Conservation (phyloP, 2,888 invertebrate species). For the Drosophila neotestacea region DNA sequence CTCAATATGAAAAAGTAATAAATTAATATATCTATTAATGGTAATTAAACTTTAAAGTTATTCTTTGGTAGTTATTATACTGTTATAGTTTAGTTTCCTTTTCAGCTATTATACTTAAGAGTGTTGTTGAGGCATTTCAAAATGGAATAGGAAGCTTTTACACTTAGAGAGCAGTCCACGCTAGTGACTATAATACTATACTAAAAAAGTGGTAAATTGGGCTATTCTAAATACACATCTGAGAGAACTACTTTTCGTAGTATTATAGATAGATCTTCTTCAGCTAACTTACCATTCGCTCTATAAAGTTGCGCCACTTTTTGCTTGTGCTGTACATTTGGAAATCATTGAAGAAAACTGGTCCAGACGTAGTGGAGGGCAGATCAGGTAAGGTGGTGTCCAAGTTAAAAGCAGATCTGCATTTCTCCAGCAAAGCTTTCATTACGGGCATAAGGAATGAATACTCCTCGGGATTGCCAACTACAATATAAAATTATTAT, state of each 20-base stretch:
- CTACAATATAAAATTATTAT: too few relatives aligned
- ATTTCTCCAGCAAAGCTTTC: constrained; percentile 87
- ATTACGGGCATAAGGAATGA: constrained; percentile 88
- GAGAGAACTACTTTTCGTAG: too few relatives aligned
- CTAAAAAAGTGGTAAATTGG: too few relatives aligned
- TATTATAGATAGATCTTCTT: neutral
- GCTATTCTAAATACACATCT: too few relatives aligned
- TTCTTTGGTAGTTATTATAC: neutral
- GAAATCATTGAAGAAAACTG: constrained; percentile 88
- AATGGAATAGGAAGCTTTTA: neutral
- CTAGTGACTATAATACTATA: too few relatives aligned
- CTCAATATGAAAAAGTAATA: constrained; percentile 13
- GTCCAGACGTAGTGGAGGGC: constrained; percentile 86
- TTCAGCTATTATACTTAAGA: neutral
- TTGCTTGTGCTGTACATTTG: constrained; percentile 86
- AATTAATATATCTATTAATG: constrained; percentile 18
- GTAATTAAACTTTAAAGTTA: neutral
- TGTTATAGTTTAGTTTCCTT: neutral
- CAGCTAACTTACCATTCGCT: constrained; percentile 85
- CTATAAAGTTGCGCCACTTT: constrained; percentile 87
- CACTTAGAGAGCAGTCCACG: neutral
- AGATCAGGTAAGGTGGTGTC: constrained; percentile 85
- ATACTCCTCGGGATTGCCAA: constrained; percentile 87
- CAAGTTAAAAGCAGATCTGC: constrained; percentile 83
- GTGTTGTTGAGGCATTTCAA: too few relatives aligned